Evolutionary conservation across 2,113 vertebrate species (phyloP).

Genomic region (Ictalurus furcatus): DNA sequence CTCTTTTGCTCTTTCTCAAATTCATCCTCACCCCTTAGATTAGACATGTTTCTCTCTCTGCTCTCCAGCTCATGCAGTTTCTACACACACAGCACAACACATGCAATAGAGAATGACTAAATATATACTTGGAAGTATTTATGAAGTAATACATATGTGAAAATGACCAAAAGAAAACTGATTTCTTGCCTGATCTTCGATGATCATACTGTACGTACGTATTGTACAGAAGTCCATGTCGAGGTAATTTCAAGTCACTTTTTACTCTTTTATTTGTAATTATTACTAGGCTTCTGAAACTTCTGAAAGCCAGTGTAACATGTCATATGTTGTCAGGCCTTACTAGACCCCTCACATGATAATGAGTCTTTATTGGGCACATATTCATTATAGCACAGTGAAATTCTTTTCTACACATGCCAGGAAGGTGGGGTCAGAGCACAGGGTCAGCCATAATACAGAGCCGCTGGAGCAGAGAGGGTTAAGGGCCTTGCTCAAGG

Average conservation of each 20-base stretch:
- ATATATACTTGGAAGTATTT: not conserved
- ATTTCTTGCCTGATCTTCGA: not conserved
- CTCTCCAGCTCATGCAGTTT: constrained; percentile 67
- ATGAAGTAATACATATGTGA: not conserved
- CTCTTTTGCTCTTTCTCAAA: constrained; percentile 16
- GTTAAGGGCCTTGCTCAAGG: too few relatives aligned
- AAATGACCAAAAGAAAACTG: not conserved
- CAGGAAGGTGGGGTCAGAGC: too few relatives aligned
- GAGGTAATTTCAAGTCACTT: not conserved
- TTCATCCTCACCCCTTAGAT: constrained; percentile 61
- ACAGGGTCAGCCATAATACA: too few relatives aligned
- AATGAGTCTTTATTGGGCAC: too few relatives aligned
- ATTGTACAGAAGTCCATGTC: not conserved
- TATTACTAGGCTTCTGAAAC: not conserved
- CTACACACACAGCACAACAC: constrained; percentile 49
- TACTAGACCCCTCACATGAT: not conserved
- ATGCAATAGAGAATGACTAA: not conserved
- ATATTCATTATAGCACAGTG: too few relatives aligned
- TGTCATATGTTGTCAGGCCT: not conserved
- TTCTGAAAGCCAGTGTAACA: not conserved
- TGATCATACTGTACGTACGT: not conserved
- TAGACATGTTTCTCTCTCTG: constrained; percentile 44
- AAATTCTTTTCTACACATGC: too few relatives aligned
- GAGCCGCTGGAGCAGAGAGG: too few relatives aligned
- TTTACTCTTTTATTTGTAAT: not conserved